Base-by-base conservation (phyloP, 2,113 vertebrate species). In the Nyctibius bracteatus region DNA sequence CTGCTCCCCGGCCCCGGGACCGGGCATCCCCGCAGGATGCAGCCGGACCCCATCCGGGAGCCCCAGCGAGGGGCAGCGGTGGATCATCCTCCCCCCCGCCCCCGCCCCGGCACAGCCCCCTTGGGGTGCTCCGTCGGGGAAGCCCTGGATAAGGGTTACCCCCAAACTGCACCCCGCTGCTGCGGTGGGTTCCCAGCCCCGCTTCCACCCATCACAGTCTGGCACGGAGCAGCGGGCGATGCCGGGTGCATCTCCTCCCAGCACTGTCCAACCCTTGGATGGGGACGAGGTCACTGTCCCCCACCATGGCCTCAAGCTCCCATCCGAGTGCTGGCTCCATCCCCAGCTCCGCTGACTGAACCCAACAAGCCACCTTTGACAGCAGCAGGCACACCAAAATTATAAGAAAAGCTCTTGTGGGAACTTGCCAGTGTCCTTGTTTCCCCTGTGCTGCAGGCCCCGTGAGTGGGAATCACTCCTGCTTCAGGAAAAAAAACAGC, bases 141-240 rank as follows among this genome's bases (percentile, higher is more conserved):
- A 43, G 14, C 37, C 27, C 49, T 5, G 43, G 37, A 3, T 19
- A 9, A 35, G 4, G 11, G 5, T 30, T 1, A 28, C 20, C 46
- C 20, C 46, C 30, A 5, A 5, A 19, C 3, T 8, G 41, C 47
- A 9, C n/a, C n/a, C n/a, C n/a, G n/a, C n/a, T n/a, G n/a, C n/a
- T n/a, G n/a, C n/a, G n/a, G n/a, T n/a, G n/a, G n/a, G n/a, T n/a
- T n/a, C n/a, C 81, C 6, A 0, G 44, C 27, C 1, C 41, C 6
- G 12, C 28, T 74, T 12, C 47, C 75, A n/a, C 21, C 30, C 77
- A 4, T 1, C 1, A 0, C 8, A 6, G n/a, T 2, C 43, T 10
- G 4, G 31, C 18, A 7, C 0, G 0, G 66, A 27, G 66, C 82
- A 11, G 30, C 0, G 0, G 46, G 21, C 0, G 1, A 13, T 44